phyloP scores from a whole-genome alignment of 1,140 invertebrate species.

The Sweltsa coloradensis region DNA sequence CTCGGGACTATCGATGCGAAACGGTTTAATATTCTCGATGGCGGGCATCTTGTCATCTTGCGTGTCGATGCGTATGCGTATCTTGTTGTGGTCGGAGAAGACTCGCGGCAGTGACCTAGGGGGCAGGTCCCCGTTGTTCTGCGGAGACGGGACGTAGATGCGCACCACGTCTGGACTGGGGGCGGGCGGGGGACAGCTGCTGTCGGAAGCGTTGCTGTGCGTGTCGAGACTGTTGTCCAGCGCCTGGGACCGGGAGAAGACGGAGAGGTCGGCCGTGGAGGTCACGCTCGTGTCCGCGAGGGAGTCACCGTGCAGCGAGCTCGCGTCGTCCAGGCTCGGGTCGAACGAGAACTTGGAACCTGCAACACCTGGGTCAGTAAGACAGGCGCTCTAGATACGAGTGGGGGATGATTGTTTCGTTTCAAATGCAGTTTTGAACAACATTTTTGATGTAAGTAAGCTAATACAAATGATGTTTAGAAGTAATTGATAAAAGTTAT shows the following conservation, averaged over 20 bases:
- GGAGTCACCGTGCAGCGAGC: conserved; percentile 49
- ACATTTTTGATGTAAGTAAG: no score
- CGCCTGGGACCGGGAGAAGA: conserved; percentile 61
- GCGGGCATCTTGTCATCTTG: conserved; percentile 44
- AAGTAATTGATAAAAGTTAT: no score
- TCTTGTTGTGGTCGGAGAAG: conserved; percentile 43
- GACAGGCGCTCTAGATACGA: no score
- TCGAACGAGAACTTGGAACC: conserved; percentile 55
- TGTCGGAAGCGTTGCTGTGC: conserved; percentile 56
- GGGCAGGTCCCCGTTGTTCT: conserved; percentile 41
- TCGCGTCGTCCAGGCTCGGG: conserved; percentile 50
- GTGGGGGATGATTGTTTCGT: no score
- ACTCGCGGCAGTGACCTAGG: conserved; percentile 29
- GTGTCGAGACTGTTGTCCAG: conserved; percentile 60
- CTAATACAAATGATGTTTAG: no score
- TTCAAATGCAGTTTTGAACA: no score
- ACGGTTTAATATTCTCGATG: conserved; percentile 49
- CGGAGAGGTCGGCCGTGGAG: conserved; percentile 66
- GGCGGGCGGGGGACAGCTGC: conserved; percentile 44
- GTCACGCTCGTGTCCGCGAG: conserved; percentile 72
- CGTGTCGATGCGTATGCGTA: conserved; percentile 50
- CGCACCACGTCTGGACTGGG: conserved; percentile 54
- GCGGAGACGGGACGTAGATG: conserved; percentile 53
- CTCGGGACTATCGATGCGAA: conserved; percentile 35
- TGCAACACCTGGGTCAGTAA: no score